phyloP scores from a whole-genome alignment of 2,888 invertebrate genomes.

The Merodon equestris region DNA sequence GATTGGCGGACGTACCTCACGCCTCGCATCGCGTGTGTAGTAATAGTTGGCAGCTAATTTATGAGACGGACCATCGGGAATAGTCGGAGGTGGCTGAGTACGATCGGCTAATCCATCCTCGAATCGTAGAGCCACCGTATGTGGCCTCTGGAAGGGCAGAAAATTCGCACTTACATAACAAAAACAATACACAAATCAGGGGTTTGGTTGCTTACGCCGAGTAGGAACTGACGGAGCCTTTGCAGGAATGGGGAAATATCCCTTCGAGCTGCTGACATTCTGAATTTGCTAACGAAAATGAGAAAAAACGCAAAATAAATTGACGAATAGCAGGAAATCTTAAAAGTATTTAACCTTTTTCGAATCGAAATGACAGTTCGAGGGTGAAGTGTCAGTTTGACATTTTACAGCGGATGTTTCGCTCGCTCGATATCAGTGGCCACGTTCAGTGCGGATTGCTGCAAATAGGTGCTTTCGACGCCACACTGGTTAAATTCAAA shows the following conservation, averaged over 20 bases:
- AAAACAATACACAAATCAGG: constrained; percentile 22
- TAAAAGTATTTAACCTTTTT: too few species aligned
- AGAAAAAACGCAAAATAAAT: too few species aligned
- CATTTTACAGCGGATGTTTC: too few species aligned
- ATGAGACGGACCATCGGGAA: constrained; percentile 91
- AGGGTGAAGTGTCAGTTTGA: too few species aligned
- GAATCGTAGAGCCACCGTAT: constrained; percentile 84
- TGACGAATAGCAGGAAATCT: too few species aligned
- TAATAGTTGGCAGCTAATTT: constrained; percentile 91
- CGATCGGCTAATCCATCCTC: constrained; percentile 84
- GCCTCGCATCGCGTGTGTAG: constrained; percentile 88
- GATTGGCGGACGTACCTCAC: constrained; percentile 82
- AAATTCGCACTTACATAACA: constrained; percentile 73
- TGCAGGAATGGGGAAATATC: constrained; percentile 84
- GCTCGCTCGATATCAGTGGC: too few species aligned
- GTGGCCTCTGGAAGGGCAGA: constrained; percentile 80
- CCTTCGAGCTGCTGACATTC: constrained; percentile 79
- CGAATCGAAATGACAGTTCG: too few species aligned
- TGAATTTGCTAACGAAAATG: too few species aligned
- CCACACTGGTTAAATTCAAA: too few species aligned
- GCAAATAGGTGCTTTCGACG: too few species aligned
- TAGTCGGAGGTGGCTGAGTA: constrained; percentile 88
- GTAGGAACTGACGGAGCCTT: constrained; percentile 82
- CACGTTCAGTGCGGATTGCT: too few species aligned
- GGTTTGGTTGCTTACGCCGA: constrained; percentile 80